phyloP scores from a whole-genome alignment of 2,888 invertebrate genomes.

The Oscheius myriophilus region DNA sequence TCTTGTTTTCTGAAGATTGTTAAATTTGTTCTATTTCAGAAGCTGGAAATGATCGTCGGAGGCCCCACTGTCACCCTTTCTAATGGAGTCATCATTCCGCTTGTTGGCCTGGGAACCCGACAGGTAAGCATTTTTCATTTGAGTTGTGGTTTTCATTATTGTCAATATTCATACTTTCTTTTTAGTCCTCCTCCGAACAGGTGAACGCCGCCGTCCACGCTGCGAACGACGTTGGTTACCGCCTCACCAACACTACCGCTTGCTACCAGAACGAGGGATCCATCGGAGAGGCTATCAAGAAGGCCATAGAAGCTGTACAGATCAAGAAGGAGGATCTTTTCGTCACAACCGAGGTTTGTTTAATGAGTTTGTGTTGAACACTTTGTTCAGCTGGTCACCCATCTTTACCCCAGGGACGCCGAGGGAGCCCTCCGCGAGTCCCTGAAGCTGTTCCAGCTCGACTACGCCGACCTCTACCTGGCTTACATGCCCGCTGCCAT shows the following conservation, averaged over 20 bases:
- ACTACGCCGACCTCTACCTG: constrained; percentile 85
- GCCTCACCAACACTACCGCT: constrained; percentile 84
- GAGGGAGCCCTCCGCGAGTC: constrained; percentile 38
- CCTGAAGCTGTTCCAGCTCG: constrained; percentile 80
- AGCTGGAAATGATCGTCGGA: constrained; percentile 33
- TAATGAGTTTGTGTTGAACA: neutral
- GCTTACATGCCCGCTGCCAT: constrained; percentile 81
- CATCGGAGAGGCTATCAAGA: constrained; percentile 81
- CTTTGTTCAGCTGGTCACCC: constrained; percentile 26
- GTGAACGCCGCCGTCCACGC: constrained; percentile 79
- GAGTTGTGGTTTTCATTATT: neutral
- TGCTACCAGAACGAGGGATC: constrained; percentile 82
- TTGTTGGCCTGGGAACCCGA: constrained; percentile 62
- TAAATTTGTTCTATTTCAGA: constrained; percentile 2
- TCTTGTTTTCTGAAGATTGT: too few species aligned
- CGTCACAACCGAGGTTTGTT: constrained; percentile 80
- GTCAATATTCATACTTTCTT: neutral
- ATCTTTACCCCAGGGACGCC: constrained; percentile 36
- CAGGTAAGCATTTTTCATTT: constrained; percentile 63
- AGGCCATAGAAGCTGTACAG: constrained; percentile 80
- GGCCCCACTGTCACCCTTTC: constrained; percentile 50
- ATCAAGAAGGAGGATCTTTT: constrained; percentile 83
- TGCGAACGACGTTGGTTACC: constrained; percentile 82
- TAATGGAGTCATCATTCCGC: constrained; percentile 59
- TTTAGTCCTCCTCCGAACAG: constrained; percentile 73